These are phyloP conservation scores for Rhogogaster chlorosoma DNA, from an alignment of 2,888 invertebrate species.

Conservation along the genomic window DNA sequence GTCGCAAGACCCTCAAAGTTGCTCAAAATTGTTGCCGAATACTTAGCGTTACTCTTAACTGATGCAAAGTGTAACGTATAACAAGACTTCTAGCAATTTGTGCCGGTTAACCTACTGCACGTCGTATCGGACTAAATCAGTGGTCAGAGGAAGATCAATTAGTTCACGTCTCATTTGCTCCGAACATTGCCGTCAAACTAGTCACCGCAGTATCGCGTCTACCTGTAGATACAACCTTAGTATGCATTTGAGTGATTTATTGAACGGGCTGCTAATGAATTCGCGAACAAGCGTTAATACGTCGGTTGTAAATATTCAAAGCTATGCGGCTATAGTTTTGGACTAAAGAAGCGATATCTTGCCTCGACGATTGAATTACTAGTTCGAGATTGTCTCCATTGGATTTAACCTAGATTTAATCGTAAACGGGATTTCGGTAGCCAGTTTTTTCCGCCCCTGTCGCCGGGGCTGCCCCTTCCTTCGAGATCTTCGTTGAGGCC, in stretches of 20 bases:
- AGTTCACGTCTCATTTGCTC: conserved; percentile 39
- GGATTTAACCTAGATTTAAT: neutral
- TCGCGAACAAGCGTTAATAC: neutral
- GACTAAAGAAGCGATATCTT: neutral
- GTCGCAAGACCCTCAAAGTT: neutral
- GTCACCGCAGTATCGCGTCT: neutral
- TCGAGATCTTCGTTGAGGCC: conserved; percentile 38
- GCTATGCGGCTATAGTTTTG: neutral
- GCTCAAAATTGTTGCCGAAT: neutral
- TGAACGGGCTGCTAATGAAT: neutral
- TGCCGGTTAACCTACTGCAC: neutral
- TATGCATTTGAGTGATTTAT: neutral
- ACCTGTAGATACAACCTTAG: neutral
- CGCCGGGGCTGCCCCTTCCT: conserved; percentile 46
- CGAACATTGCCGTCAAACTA: neutral
- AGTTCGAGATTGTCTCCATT: neutral
- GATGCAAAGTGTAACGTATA: neutral
- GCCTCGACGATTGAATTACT: neutral
- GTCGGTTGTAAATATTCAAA: neutral
- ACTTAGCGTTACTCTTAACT: neutral
- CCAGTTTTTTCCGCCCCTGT: conserved; percentile 50
- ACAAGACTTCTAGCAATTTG: conserved; percentile 16
- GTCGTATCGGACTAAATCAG: conserved; percentile 23
- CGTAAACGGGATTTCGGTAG: neutral
- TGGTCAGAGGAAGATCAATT: conserved; percentile 45